Evolutionary conservation across 2,113 vertebrate genomes (phyloP), one percentile per base, ranked within the genome.

Genomic region (Hippocampus barbouri): DNA sequence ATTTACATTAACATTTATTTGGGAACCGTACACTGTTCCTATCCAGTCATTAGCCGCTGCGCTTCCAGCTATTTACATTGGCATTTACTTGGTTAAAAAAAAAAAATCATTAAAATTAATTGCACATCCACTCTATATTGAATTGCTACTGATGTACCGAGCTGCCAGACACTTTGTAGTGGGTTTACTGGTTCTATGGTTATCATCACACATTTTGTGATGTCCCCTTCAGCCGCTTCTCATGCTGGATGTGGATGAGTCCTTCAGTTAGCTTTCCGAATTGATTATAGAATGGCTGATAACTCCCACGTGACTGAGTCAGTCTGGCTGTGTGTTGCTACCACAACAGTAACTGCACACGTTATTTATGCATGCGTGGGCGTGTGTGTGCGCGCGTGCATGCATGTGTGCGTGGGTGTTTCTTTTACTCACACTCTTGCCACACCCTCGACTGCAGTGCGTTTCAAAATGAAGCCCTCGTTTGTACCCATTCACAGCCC

Each of bases 381-480:
- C 82, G 78, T 87, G 2, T 45, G 43, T 2, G 43, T 45, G 10
- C 11, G 41, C 11, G 41, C 2, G 45, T 47, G 30, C 30, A 34
- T 34, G 30, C 30, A 34, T 34, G 30, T 34, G 78, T 88, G 47
- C 4, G 45, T 47, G 49, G 18, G 49, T 51, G 1, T 51, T 7
- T 51, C 20, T 51, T 8, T 88, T 88, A 84, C 85, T 86, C 85
- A 76, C 79, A 87, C 87, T 85, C 80, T 20, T 21, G 57, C 74
- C 73, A 84, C 81, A 83, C 40, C 78, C 74, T 82, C 64, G 72
- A 86, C 89, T 82, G 80, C 86, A 90, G 82, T 81, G 84, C 84
- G 87, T 83, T 73, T 78, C 68, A 76, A 90, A 90, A 88, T 88
- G 74, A 89, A 87, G 86, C 89, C 79, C 78, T 90, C 74, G 85